Evolutionary conservation across 2,797 vertebrate species (phyloP).

Genomic region (Helostoma temminkii): DNA sequence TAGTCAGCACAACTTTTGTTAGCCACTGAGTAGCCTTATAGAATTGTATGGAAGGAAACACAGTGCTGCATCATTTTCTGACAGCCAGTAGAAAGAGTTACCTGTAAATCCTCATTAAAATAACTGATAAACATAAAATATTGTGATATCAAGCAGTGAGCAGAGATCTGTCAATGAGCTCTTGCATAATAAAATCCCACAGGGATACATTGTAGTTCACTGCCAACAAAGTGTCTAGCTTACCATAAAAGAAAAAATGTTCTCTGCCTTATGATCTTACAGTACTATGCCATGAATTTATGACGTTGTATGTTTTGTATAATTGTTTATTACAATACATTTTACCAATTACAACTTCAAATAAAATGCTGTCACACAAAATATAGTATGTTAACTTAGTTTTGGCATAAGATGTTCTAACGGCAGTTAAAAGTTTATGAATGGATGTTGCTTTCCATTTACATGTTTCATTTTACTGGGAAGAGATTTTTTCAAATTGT

Average conservation of each 20-base stretch:
- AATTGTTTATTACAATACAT: no score
- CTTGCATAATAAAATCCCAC: not conserved
- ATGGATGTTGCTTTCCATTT: no score
- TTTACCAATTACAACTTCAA: no score
- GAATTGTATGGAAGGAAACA: not conserved
- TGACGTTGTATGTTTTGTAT: slow-evolving; percentile 6
- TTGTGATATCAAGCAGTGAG: not conserved
- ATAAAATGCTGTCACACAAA: no score
- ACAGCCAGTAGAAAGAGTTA: not conserved
- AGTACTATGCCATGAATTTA: slow-evolving; percentile 15
- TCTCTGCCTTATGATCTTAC: no score
- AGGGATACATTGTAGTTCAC: no score
- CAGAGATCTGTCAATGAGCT: not conserved
- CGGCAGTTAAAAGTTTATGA: no score
- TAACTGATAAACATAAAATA: not conserved
- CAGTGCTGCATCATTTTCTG: not conserved
- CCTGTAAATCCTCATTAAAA: not conserved
- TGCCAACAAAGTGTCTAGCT: slow-evolving; percentile 6
- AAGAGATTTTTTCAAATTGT: no score
- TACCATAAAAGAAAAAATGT: not conserved
- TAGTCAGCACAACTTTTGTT: not conserved
- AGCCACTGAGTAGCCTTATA: not conserved
- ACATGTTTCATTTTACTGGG: no score
- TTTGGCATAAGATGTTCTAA: no score
- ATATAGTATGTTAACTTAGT: no score